Conservation (phyloP, 2,888 invertebrate species). For the Plebejus argus region DNA sequence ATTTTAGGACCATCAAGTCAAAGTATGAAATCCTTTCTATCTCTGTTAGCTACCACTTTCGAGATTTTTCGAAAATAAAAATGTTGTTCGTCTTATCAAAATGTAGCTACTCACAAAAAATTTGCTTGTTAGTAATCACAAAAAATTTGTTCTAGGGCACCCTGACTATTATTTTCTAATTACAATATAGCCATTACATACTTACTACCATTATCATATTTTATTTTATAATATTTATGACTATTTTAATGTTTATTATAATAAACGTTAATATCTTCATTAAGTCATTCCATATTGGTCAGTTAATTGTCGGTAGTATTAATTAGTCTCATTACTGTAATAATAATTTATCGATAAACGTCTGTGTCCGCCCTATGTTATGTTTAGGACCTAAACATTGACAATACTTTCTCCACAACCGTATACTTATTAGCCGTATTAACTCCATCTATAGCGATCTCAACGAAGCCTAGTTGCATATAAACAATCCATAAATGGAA, state of each 20-base stretch:
- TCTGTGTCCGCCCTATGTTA: background rate
- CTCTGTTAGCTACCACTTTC: no score
- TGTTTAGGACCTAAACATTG: background rate
- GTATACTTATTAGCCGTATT: background rate
- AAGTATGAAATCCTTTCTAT: no score
- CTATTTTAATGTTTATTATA: background rate
- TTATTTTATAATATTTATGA: background rate
- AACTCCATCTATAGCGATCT: background rate
- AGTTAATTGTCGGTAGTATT: background rate
- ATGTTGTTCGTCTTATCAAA: no score
- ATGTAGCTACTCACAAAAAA: no score
- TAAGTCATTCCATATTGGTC: background rate
- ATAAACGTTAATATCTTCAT: background rate
- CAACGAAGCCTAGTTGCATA: slow-evolving; percentile 5
- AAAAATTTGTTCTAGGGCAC: no score
- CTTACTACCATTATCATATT: background rate
- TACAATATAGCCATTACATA: background rate
- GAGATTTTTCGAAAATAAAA: no score
- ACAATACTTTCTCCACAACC: slow-evolving; percentile 1
- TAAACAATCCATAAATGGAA: background rate
- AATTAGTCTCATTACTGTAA: background rate
- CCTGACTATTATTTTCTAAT: no score
- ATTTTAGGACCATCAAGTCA: no score
- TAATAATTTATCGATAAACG: background rate
- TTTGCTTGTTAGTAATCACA: no score